Base-by-base conservation (phyloP, 2,888 invertebrate species). In the Pristionchus arcanus region DNA sequence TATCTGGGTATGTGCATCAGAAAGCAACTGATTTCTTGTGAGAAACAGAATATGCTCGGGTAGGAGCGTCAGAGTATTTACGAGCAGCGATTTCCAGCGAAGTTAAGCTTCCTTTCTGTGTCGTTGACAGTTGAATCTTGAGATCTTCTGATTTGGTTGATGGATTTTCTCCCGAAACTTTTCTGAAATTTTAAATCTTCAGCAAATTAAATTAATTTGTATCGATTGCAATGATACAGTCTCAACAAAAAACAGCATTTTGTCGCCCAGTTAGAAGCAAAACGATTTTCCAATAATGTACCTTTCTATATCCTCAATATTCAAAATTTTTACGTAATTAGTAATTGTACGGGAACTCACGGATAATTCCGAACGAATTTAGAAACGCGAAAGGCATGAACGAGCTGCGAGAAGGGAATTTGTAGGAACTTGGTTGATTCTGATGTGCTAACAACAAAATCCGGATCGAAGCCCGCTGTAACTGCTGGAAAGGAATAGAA, bases 11-110 rank as follows among this genome's bases (percentile, higher is more conserved):
- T 37, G 28, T 59, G 59, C 13, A 5, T 59, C 59, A 85, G 37
- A 85, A 85, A 3, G 84, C 84, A 59, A 85, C 84, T 21, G 84
- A 85, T 59, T 85, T 85, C 31, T 85, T 85, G 34, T 42, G 84
- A 59, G 84, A 85, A 13, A 85, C 55, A 13, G 59, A 21, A 28
- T 49, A 34, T 11, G 59, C 31, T 49, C 34, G 31, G 11, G 84
- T n/a, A 1, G 84, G 59, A 25, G 84, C 84, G n/a, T 85, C 84
- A 0, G 84, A 85, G 59, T 59, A 85, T 49, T 85, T 85, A 7
- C 84, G 55, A 31, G 31, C 28, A 0, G 28, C 59, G 11, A 25
- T 34, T 7, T 59, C 34, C 0, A 85, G 59, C 28, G 84, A 85
- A 34, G 31, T 59, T 31, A 59, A 31, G 31, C 59, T 85, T 19